Evolutionary conservation across 2,113 vertebrate species (phyloP).

Genomic region (Grus americana): DNA sequence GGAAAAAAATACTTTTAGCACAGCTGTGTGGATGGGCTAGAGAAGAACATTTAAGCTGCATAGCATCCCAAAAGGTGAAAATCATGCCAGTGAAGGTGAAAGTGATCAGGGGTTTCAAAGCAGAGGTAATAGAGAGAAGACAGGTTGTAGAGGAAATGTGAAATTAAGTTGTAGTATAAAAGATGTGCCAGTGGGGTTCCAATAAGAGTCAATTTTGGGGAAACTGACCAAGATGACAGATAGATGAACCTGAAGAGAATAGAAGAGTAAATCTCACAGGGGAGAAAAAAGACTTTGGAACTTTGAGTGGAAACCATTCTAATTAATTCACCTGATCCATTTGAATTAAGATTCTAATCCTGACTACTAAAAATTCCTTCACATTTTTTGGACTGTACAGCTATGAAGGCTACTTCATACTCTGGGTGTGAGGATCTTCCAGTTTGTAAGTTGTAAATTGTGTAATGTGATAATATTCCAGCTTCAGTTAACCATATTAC

Average conservation of each 20-base stretch:
- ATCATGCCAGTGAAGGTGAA: not conserved
- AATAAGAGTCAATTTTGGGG: not conserved
- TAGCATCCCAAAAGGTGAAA: not conserved
- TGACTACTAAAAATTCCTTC: not conserved
- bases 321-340: not conserved
- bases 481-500: constrained; percentile 29
- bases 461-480: not conserved
- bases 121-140: fast-evolving
- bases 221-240: not conserved
- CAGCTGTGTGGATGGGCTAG: not conserved
- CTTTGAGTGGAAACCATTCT: not conserved
- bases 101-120: not conserved
- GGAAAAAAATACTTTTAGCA: not conserved
- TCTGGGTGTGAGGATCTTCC: not conserved
- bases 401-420: not conserved
- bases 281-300: not conserved
- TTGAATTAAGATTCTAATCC: not conserved
- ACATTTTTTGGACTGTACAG: not conserved
- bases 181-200: not conserved
- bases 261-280: not conserved
- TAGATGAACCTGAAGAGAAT: not conserved
- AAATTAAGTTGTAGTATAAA: not conserved
- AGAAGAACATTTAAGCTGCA: not conserved
- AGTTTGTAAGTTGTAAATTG: not conserved
- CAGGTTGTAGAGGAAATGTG: not conserved